phyloP scores from a whole-genome alignment of 92 coral and sea anemone genomes.

The Chrysogorgia sp. region DNA sequence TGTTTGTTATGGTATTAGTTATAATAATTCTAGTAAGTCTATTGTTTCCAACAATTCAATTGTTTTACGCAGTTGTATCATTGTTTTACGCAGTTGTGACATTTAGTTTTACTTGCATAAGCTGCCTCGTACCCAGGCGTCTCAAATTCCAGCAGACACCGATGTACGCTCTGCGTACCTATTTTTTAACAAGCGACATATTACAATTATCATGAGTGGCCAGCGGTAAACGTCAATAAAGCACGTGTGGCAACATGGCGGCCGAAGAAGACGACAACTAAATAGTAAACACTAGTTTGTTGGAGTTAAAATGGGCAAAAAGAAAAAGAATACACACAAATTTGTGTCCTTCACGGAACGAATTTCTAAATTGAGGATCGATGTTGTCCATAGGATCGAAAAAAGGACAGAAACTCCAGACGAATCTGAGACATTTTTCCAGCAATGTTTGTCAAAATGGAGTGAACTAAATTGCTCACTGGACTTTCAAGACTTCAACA shows the following conservation, averaged over 20 bases:
- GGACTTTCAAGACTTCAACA: constrained; percentile 77
- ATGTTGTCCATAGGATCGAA: constrained; percentile 84
- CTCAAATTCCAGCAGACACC: not conserved
- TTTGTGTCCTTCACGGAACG: constrained; percentile 93
- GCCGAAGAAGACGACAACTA: not conserved
- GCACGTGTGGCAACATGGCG: constrained; percentile 43
- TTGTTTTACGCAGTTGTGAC: too few relatives aligned
- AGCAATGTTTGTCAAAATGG: constrained; percentile 84
- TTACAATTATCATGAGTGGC: not conserved
- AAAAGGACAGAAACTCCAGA: constrained; percentile 77
- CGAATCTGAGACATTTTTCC: constrained; percentile 86
- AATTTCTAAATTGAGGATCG: constrained; percentile 77
- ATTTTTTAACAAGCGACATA: too few relatives aligned
- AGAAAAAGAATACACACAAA: constrained; percentile 77
- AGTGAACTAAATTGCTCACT: constrained; percentile 85
- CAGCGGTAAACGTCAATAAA: not conserved
- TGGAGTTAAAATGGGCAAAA: constrained; percentile 67
- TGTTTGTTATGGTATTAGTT: too few relatives aligned
- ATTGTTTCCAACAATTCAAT: too few relatives aligned
- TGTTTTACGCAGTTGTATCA: too few relatives aligned
- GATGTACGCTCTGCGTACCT: too few relatives aligned
- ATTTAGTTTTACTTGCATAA: too few relatives aligned
- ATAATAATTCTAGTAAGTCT: too few relatives aligned
- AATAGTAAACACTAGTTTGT: not conserved
- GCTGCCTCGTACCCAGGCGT: not conserved